Base-by-base conservation (phyloP, 2,113 vertebrate genomes). In the Athene noctua region DNA sequence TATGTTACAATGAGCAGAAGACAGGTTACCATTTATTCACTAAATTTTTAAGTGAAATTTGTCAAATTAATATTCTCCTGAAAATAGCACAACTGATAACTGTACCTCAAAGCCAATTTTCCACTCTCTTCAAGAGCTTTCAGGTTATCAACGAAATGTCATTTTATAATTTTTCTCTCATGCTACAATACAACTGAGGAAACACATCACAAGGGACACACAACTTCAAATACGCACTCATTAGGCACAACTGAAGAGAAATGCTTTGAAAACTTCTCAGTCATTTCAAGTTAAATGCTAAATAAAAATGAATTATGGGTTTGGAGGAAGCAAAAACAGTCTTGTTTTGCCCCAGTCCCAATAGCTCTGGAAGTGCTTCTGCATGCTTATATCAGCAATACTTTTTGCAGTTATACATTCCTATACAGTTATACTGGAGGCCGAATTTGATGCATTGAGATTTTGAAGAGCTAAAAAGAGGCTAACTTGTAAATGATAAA, bases 401-500 rank as follows among this genome's bases (percentile, higher is more conserved):
- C 4, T 80, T 72, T 80, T 36, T 40, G 63, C 70, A 23, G 27
- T n/a, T 65, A 32, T 2, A 54, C 17, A 15, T 47, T 68, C 17
- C 67, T 15, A 13, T 36, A 49, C 25, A 55, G 40, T 63, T 83
- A 6, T 66, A 74, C 32, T 67, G 30, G 58, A 74, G 26, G 66
- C 18, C 20, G 74, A 63, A 86, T 90, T 94, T 67, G 72, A 63
- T 40, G 54, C 17, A 72, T 2, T 8, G 68, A 92, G 75, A 67
- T 84, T 73, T 27, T 71, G 23, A 68, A 86, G 30, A 93, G 2
- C 23, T 85, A 26, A 83, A 95, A 91, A 92, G 8, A 92, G 90
- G n/a, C 13, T 90, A 82, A 94, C 94, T 89, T 96, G 8, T 63
- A 96, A 96, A 88, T 66, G 23, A 86, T 55, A 62, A 67, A 85